Conservation (phyloP, 2,797 vertebrate genomes). For the Paedocypris micromegethes region DNA sequence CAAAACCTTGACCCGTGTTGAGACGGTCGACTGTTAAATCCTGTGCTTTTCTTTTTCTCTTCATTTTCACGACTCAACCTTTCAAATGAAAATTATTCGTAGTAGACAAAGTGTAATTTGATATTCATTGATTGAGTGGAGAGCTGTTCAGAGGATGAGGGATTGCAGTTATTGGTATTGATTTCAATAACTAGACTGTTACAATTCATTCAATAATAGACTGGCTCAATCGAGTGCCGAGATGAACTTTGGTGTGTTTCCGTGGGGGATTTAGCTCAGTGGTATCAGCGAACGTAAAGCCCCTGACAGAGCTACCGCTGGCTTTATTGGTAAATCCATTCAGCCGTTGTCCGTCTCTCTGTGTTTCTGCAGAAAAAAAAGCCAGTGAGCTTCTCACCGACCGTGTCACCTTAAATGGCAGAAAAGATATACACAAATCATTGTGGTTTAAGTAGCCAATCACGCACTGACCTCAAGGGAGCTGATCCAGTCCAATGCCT, state of each 20-base stretch:
- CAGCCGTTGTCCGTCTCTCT: background rate
- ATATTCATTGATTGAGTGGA: conserved; percentile 72
- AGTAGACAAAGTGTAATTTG: conserved; percentile 68
- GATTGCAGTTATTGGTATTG: conserved; percentile 78
- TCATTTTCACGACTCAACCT: conserved; percentile 48
- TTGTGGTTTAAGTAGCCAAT: conserved; percentile 47
- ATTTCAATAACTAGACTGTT: conserved; percentile 78
- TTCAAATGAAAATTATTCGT: conserved; percentile 62
- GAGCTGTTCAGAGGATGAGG: conserved; percentile 67
- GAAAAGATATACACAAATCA: conserved; percentile 48
- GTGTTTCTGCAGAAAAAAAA: conserved; percentile 19
- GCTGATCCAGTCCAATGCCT: conserved; percentile 49
- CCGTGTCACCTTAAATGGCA: conserved; percentile 29
- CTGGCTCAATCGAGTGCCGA: conserved; percentile 53
- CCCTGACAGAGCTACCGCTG: conserved; percentile 1
- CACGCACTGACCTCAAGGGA: conserved; percentile 32
- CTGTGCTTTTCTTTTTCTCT: conserved; percentile 56
- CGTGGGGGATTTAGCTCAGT: conserved; percentile 12
- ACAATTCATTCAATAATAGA: conserved; percentile 64
- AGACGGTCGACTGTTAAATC: conserved; percentile 14
- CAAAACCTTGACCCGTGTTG: background rate
- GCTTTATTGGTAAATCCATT: conserved; percentile 30
- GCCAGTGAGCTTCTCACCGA: conserved; percentile 32
- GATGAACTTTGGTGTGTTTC: conserved; percentile 49
- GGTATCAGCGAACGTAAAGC: conserved; percentile 18